Base-by-base conservation (phyloP, 2,797 vertebrate species). In the Remorina albescens region DNA sequence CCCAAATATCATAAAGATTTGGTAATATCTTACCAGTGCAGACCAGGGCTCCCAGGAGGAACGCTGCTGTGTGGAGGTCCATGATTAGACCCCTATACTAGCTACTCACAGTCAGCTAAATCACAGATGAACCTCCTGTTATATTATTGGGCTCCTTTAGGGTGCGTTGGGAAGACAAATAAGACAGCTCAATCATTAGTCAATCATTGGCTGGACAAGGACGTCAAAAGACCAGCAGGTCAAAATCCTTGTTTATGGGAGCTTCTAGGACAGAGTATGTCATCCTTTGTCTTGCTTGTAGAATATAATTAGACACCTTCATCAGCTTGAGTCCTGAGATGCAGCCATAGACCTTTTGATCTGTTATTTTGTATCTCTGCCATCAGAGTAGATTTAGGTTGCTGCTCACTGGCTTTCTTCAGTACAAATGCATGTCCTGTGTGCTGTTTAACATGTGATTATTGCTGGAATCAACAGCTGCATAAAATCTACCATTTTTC, bases 131-230 rank as follows among this genome's bases (percentile, higher is more conserved):
- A 23, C 57, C 76, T 82, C 26, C 30, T 72, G 71, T 41, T 37
- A 26, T 51, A 42, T 69, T 64, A 51, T 56, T 84, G 78, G 44
- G 76, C 44, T 81, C 77, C 71, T 81, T 86, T 84, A n/a, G 63
- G 74, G 47, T 54, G 41, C 28, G 53, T 61, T n/a, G n/a, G 62
- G 57, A 68, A 71, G 85, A 86, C 85, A 93, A 93, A 93, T 57
- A 92, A 78, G 44, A 82, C 69, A 58, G 63, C 56, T 83, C 34
- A 80, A 13, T 82, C 67, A 71, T 74, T 76, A 58, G 92, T 95
- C 89, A 95, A 95, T 95, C 91, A 95, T 95, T 95, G 85, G 58
- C 94, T n/a, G 7, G 44, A 86, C 88, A 88, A 92, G 92, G 89
- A 93, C 86, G 51, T 30, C 37, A 67, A 66, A 74, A 50, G 74